Conservation (phyloP, 2,888 invertebrate species). For the Andrena dorsata region DNA sequence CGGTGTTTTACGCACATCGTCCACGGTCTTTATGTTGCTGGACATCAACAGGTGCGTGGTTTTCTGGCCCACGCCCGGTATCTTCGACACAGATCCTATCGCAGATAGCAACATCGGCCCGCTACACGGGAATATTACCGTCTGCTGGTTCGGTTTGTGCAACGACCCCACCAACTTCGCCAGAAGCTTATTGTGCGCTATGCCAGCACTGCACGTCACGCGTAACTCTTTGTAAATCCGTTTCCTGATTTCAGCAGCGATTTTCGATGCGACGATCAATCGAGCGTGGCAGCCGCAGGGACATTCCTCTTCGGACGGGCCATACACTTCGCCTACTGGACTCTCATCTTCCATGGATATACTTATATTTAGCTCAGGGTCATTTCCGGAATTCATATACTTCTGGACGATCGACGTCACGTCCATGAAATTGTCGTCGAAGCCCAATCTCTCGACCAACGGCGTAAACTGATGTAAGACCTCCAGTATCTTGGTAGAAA, state of each 20-base stretch:
- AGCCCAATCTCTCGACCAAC: conserved; percentile 92
- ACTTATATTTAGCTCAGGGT: conserved; percentile 61
- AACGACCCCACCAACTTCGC: conserved; percentile 91
- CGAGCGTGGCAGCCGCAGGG: conserved; percentile 91
- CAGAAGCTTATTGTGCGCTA: conserved; percentile 93
- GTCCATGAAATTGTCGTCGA: conserved; percentile 95
- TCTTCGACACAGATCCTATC: conserved; percentile 87
- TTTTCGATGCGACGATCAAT: conserved; percentile 89
- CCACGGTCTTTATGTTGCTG: conserved; percentile 89
- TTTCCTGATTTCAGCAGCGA: conserved; percentile 92
- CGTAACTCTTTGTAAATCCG: conserved; percentile 89
- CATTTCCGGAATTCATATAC: conserved; percentile 58
- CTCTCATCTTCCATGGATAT: conserved; percentile 73
- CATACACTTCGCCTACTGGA: conserved; percentile 87
- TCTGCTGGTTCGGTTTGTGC: conserved; percentile 94
- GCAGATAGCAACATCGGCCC: conserved; percentile 89
- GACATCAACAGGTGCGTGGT: conserved; percentile 89
- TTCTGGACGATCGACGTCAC: conserved; percentile 89
- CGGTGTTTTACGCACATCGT: conserved; percentile 89
- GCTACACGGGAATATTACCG: conserved; percentile 90
- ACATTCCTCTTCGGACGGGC: conserved; percentile 87
- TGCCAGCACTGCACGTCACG: conserved; percentile 93
- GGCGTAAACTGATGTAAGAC: conserved; percentile 90
- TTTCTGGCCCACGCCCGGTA: conserved; percentile 92
- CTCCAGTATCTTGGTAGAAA: conserved; percentile 91